Evolutionary conservation across 2,113 vertebrate species (phyloP).

Genomic region (Albula glossodonta): DNA sequence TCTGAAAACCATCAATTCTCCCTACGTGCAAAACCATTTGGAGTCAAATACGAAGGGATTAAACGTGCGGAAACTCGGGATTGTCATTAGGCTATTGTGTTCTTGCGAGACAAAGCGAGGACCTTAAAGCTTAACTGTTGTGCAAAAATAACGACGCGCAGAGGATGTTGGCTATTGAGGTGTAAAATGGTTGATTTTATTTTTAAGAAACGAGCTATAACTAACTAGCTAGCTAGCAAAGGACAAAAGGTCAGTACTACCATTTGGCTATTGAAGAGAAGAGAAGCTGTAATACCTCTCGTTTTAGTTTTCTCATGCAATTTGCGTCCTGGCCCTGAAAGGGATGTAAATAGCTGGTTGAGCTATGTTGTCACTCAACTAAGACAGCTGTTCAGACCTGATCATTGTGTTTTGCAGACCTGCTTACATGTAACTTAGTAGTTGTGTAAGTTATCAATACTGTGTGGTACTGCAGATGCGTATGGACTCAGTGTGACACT

Average conservation of each 20-base stretch:
- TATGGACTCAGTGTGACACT: neutral
- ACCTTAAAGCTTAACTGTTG: constrained; percentile 9
- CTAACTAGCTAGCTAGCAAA: neutral
- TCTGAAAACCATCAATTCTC: neutral
- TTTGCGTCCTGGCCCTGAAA: neutral
- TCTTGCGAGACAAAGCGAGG: constrained; percentile 6
- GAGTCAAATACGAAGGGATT: neutral
- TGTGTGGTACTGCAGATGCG: neutral
- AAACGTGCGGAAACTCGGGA: neutral
- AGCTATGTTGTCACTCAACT: neutral
- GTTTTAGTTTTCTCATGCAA: neutral
- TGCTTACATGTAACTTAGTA: neutral
- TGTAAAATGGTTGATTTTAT: neutral
- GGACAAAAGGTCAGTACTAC: neutral
- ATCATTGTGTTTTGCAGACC: neutral
- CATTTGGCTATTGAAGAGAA: neutral
- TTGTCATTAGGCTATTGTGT: neutral
- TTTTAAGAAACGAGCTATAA: neutral
- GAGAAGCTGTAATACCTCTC: neutral
- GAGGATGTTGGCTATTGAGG: constrained; percentile 24
- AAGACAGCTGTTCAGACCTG: neutral
- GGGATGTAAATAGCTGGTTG: neutral
- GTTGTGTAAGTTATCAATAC: neutral
- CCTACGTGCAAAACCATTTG: neutral
- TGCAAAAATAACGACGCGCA: constrained; percentile 24